These are phyloP conservation scores for Gallirallus australis DNA, from an alignment of 2,797 vertebrate species.

Conservation along the genomic window DNA sequence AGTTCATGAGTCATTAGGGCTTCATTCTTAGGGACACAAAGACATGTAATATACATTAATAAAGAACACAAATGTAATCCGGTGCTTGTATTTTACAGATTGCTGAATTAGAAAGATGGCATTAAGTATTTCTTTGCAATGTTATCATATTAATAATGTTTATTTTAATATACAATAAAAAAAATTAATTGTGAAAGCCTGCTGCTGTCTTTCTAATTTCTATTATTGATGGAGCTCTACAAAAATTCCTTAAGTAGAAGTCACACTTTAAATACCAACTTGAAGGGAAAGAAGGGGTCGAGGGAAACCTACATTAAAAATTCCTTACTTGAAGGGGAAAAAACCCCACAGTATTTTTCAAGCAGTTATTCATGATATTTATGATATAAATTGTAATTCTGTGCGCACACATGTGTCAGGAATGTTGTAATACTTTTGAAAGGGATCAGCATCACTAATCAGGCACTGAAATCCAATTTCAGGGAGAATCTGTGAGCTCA, in stretches of 20 bases:
- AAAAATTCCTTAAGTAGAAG: not conserved
- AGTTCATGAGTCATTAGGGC: constrained; percentile 43
- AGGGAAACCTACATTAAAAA: not conserved
- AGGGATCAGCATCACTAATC: constrained; percentile 38
- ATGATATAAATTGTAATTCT: constrained; percentile 25
- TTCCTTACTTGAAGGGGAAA: not conserved
- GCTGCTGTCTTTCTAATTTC: not conserved
- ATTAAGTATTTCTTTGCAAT: not conserved
- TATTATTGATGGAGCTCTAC: not conserved
- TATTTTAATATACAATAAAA: constrained; percentile 16
- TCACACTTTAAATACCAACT: constrained; percentile 1
- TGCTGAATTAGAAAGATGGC: not conserved
- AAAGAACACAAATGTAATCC: not conserved
- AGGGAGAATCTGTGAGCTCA: constrained; percentile 17
- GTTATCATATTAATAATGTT: not conserved
- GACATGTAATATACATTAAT: not conserved
- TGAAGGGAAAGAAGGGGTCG: constrained; percentile 3
- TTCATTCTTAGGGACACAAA: constrained; percentile 30
- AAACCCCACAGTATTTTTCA: not conserved
- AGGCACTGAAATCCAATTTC: constrained; percentile 46
- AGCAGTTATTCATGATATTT: not conserved
- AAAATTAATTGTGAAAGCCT: constrained; percentile 18
- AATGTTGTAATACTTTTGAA: constrained; percentile 30
- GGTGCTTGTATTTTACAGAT: not conserved
- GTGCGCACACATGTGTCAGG: not conserved